Evolutionary conservation across 2,113 vertebrate genomes (phyloP).

Genomic region (Chloropsis cyanopogon): DNA sequence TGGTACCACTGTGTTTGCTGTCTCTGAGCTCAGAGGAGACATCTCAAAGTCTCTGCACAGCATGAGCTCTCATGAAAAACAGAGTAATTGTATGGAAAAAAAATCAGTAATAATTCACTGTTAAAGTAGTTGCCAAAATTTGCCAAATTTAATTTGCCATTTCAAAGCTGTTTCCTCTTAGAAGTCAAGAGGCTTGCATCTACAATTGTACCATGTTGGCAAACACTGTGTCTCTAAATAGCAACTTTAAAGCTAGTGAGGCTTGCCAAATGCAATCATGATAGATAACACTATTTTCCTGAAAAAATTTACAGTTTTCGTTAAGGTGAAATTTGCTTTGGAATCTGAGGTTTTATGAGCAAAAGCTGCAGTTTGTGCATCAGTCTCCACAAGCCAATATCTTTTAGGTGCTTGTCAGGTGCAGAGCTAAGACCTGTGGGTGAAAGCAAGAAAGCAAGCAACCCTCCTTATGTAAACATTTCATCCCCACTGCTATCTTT

Average conservation of each 20-base stretch:
- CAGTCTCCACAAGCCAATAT: no score
- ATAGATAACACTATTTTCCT: background rate
- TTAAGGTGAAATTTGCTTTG: slow-evolving; percentile 11
- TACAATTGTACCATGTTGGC: background rate
- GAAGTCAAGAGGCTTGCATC: background rate
- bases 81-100: background rate
- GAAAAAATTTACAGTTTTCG: background rate
- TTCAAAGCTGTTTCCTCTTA: slow-evolving; percentile 8
- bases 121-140: background rate
- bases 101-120: background rate
- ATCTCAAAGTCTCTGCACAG: background rate
- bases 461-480: background rate
- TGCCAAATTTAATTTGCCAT: background rate
- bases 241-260: background rate
- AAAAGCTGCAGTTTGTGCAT: background rate
- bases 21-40: background rate
- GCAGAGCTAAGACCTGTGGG: background rate
- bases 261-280: slow-evolving; percentile 13
- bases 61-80: background rate
- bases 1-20: background rate
- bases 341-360: background rate
- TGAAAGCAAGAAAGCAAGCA: background rate
- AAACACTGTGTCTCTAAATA: slow-evolving; percentile 8
- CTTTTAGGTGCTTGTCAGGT: background rate
- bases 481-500: background rate